Percentiles rank a stretch among this genome's conserved stretches.
These are phyloP conservation scores for Melopsittacus undulatus DNA, from an alignment of 2,797 vertebrate genomes.

Conservation along the genomic window DNA sequence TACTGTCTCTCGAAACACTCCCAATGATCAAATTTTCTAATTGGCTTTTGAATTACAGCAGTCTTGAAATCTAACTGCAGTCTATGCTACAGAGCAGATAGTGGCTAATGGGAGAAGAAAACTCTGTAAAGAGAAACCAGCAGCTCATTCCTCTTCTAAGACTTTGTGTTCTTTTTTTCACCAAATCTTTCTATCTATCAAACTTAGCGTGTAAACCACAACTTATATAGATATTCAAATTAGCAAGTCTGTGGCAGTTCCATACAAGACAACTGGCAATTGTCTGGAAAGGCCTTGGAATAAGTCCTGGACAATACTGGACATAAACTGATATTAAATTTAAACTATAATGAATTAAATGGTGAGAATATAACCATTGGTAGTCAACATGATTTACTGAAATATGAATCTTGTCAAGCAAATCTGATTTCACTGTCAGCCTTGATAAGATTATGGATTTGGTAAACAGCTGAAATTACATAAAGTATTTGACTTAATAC, in stretches of 20 bases:
- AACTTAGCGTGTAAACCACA: neutral
- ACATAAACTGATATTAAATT: neutral
- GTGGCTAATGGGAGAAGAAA: neutral
- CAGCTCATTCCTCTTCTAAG: neutral
- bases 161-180: neutral
- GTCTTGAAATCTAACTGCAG: neutral
- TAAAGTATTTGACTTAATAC: neutral
- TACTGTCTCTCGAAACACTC: neutral
- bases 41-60: neutral
- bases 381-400: neutral
- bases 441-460: conserved; percentile 1
- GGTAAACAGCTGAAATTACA: conserved; percentile 5
- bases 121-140: neutral
- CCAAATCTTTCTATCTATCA: neutral
- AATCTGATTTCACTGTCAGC: neutral
- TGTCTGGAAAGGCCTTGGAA: neutral
- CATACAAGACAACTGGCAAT: neutral
- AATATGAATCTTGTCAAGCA: neutral
- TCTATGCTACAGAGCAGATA: neutral
- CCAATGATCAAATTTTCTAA: neutral
- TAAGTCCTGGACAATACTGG: neutral
- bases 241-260: neutral
- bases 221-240: neutral
- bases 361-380: neutral
- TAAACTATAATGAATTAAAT: neutral